A percentile compares a stretch with the other conserved stretches of the same genome.
Conservation (phyloP, 2,888 invertebrate species). For the Choristoneura rosaceana region DNA sequence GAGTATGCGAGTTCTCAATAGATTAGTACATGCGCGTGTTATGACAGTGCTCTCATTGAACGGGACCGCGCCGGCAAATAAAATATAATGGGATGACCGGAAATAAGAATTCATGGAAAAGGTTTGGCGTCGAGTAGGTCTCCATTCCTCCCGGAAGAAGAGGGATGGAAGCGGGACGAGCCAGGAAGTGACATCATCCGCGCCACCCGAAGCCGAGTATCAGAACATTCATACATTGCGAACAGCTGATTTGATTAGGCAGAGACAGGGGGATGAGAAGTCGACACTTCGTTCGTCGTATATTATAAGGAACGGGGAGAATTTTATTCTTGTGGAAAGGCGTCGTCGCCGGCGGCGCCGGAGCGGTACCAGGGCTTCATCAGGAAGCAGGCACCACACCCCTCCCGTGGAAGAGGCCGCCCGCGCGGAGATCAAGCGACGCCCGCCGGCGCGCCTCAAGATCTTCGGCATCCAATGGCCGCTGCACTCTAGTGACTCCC, state of each 20-base stretch:
- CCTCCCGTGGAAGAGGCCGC: conserved; percentile 77
- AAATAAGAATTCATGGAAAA: conserved; percentile 84
- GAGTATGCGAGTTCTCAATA: conserved; percentile 27
- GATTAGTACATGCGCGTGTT: conserved; percentile 31
- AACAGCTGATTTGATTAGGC: conserved; percentile 83
- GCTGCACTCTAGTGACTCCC: conserved; percentile 80
- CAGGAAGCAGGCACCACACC: conserved; percentile 77
- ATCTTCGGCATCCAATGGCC: conserved; percentile 85
- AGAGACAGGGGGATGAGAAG: conserved; percentile 81
- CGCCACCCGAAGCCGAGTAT: conserved; percentile 78
- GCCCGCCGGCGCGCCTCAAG: conserved; percentile 80
- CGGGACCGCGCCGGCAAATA: conserved; percentile 43
- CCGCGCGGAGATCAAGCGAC: conserved; percentile 76
- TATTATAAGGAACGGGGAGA: conserved; percentile 82
- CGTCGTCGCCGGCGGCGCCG: conserved; percentile 76
- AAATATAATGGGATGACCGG: conserved; percentile 82
- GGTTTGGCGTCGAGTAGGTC: conserved; percentile 85
- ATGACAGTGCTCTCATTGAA: conserved; percentile 36
- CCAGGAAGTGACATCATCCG: conserved; percentile 71
- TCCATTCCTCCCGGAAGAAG: conserved; percentile 85
- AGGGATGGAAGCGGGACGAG: conserved; percentile 84
- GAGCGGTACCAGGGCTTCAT: conserved; percentile 80
- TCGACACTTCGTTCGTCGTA: conserved; percentile 82
- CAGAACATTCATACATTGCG: conserved; percentile 81
- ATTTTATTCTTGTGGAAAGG: conserved; percentile 81